Evolutionary conservation across 2,888 invertebrate species (phyloP).

Genomic region (Acrobasis consociella): DNA sequence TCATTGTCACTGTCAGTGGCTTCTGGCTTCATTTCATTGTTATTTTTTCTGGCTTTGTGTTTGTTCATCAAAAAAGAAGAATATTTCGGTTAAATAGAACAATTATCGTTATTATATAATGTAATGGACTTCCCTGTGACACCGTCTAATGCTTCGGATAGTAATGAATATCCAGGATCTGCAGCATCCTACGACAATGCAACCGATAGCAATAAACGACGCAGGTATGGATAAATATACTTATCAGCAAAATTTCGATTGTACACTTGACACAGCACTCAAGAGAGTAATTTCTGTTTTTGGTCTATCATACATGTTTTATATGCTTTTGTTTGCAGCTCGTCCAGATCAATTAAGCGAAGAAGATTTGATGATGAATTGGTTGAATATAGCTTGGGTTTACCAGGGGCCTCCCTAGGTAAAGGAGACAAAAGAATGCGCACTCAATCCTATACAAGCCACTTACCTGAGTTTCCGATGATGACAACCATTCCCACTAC

Average conservation of each 20-base stretch:
- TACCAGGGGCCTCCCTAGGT: slow-evolving; percentile 81
- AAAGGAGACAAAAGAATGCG: slow-evolving; percentile 75
- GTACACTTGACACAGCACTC: not conserved
- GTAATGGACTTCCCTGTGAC: slow-evolving; percentile 73
- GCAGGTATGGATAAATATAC: slow-evolving; percentile 71
- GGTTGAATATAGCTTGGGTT: slow-evolving; percentile 93
- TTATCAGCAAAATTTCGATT: too few relatives aligned
- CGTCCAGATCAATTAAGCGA: slow-evolving; percentile 96
- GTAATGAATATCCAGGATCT: slow-evolving; percentile 67
- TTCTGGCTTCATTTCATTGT: not conserved
- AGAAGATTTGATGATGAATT: slow-evolving; percentile 98
- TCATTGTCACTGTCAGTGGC: not conserved
- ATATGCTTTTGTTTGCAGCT: slow-evolving; percentile 79
- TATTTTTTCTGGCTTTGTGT: not conserved
- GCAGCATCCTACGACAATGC: slow-evolving; percentile 53
- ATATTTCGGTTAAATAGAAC: not conserved
- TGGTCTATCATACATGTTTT: not conserved
- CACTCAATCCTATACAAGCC: slow-evolving; percentile 78
- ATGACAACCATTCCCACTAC: slow-evolving; percentile 47
- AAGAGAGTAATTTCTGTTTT: not conserved
- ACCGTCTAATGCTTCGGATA: slow-evolving; percentile 68
- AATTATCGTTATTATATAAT: not conserved
- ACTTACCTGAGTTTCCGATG: slow-evolving; percentile 73
- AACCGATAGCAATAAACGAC: slow-evolving; percentile 72
- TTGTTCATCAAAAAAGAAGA: slow-evolving; percentile 3